Evolutionary conservation across 2,797 vertebrate species (phyloP).

Genomic region (Yasuhikotakia modesta): DNA sequence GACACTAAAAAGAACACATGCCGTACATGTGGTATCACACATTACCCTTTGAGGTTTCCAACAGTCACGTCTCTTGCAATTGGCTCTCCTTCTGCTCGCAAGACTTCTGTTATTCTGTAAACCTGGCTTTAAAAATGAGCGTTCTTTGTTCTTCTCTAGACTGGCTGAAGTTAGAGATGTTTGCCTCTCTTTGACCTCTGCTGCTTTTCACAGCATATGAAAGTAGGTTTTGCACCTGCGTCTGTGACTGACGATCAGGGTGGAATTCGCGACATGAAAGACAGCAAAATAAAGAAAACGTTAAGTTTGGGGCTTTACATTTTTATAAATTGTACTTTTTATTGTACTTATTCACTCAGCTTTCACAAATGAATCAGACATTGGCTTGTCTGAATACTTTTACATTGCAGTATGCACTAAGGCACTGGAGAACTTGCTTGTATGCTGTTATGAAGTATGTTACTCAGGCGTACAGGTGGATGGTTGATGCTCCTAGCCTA

Average conservation of each 20-base stretch:
- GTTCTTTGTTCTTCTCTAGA: background rate
- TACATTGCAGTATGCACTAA: too few species aligned
- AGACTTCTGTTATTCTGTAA: slow-evolving; percentile 1
- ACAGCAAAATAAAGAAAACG: slow-evolving; percentile 24
- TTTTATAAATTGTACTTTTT: slow-evolving; percentile 7
- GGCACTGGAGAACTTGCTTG: too few species aligned
- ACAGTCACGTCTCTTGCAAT: slow-evolving; percentile 29
- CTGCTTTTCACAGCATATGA: slow-evolving; percentile 15
- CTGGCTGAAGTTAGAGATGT: slow-evolving; percentile 4
- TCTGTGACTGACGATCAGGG: slow-evolving; percentile 38
- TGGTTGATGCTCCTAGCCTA: too few species aligned
- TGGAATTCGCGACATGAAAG: slow-evolving; percentile 27
- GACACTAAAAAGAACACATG: slow-evolving; percentile 35
- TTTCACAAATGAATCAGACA: slow-evolving; percentile 50
- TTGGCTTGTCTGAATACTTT: background rate
- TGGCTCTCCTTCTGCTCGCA: background rate
- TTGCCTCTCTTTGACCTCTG: slow-evolving; percentile 21
- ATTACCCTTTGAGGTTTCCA: slow-evolving; percentile 16
- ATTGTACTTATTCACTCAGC: slow-evolving; percentile 5
- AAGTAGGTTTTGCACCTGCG: slow-evolving; percentile 42
- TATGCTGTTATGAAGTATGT: too few species aligned
- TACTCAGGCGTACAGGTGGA: too few species aligned
- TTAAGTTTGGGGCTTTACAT: slow-evolving; percentile 32
- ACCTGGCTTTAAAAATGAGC: background rate
- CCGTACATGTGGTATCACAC: slow-evolving; percentile 7